Conservation (phyloP, 30 jellyfish, hydroid and myxozoan genomes). For the Hydractinia symbiolongicarpus region DNA sequence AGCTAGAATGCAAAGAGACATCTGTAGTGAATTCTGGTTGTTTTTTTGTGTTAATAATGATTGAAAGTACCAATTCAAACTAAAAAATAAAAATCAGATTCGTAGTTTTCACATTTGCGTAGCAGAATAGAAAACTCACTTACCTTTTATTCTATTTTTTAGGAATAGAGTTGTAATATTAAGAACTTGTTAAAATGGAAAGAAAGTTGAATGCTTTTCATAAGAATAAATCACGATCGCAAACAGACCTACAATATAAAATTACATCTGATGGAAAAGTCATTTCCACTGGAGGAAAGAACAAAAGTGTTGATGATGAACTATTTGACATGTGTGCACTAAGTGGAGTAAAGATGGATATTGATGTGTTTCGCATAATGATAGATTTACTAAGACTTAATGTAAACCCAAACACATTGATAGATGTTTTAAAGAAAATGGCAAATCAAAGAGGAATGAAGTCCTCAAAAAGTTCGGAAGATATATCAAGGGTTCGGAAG, state of each 20-base stretch:
- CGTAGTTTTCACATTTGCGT: no score
- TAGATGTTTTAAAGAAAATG: slow-evolving; percentile 59
- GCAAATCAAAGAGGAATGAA: slow-evolving; percentile 35
- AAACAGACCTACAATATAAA: slow-evolving; percentile 63
- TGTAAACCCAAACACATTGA: slow-evolving; percentile 77
- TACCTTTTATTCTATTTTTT: no score
- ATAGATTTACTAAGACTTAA: slow-evolving; percentile 61
- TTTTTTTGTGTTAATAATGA: no score
- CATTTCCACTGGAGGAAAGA: slow-evolving; percentile 37
- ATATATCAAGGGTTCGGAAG: background rate
- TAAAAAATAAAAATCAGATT: no score
- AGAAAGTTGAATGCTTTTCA: slow-evolving; percentile 30
- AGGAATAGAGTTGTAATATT: no score
- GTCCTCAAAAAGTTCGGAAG: slow-evolving; percentile 19
- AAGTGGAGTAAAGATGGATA: slow-evolving; percentile 72
- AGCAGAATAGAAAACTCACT: no score
- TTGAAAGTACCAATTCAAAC: no score
- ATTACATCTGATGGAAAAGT: slow-evolving; percentile 54
- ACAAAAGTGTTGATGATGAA: slow-evolving; percentile 60
- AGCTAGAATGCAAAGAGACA: no score
- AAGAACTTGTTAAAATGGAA: slow-evolving; percentile 1
- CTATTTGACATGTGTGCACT: slow-evolving; percentile 63
- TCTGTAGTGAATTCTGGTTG: no score
- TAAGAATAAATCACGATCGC: slow-evolving; percentile 74
- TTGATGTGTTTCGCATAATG: slow-evolving; percentile 61